Percentiles rank a stretch among this genome's conserved stretches.
phyloP scores from a whole-genome alignment of 2,797 vertebrate genomes.

The Sitta carolinensis region DNA sequence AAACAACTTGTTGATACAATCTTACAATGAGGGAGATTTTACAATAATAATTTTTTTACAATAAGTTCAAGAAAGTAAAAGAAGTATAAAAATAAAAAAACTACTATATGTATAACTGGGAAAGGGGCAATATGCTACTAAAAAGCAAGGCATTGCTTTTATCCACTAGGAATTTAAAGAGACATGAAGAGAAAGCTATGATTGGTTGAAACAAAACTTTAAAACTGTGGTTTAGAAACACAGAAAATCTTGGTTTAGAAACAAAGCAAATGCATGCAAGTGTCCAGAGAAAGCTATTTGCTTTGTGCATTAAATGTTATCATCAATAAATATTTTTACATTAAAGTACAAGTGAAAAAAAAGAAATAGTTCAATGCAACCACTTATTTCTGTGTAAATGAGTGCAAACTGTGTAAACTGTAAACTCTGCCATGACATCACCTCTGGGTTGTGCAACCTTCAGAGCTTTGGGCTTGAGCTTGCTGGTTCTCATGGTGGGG shows the following conservation, averaged over 20 bases:
- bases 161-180: not conserved
- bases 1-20: not conserved
- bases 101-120: not conserved
- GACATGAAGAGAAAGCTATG: not conserved
- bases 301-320: not conserved
- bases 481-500: accelerated
- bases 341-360: not conserved
- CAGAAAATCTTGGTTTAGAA: not conserved
- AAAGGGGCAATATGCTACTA: not conserved
- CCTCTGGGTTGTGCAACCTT: not conserved
- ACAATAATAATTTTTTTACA: not conserved
- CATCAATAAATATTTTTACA: not conserved
- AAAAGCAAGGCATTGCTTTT: not conserved
- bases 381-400: not conserved
- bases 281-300: not conserved
- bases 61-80: not conserved
- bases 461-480: not conserved
- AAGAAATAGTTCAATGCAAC: not conserved
- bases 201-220: not conserved
- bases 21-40: not conserved
- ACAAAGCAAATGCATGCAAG: not conserved
- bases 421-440: not conserved
- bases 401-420: not conserved
- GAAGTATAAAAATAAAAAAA: not conserved
- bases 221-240: not conserved